These are phyloP conservation scores for Sphyrna mokarran DNA, from an alignment of 2,113 vertebrate species.

Conservation along the genomic window DNA sequence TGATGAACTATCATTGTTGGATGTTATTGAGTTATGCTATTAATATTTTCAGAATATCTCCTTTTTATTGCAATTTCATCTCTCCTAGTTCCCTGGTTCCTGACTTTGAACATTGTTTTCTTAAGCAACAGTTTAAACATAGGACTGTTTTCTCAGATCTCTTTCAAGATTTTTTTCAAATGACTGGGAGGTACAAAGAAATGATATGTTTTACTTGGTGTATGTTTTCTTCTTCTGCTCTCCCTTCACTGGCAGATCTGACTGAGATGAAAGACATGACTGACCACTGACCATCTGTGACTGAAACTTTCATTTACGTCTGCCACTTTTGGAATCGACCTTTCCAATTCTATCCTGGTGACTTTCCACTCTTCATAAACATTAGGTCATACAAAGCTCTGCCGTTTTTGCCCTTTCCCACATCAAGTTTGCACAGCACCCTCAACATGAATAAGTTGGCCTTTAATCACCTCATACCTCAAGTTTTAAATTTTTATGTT, in stretches of 20 bases:
- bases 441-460: neutral
- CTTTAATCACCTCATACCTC: neutral
- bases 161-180: neutral
- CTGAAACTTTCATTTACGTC: neutral
- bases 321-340: neutral
- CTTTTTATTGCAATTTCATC: neutral
- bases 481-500: neutral
- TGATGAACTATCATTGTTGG: neutral
- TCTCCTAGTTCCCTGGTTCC: neutral
- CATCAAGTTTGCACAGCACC: neutral
- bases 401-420: neutral
- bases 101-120: neutral
- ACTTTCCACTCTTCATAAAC: neutral
- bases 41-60: neutral
- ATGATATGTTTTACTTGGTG: neutral
- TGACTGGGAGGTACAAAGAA: neutral
- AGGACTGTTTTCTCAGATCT: neutral
- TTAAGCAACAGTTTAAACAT: neutral
- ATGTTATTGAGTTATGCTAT: neutral
- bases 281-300: neutral
- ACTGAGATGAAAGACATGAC: neutral
- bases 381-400: neutral
- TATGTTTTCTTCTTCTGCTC: neutral
- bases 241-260: neutral
- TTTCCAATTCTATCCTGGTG: neutral